These are phyloP conservation scores for Hybos culiciformis DNA, from an alignment of 2,888 invertebrate genomes.

Conservation along the genomic window DNA sequence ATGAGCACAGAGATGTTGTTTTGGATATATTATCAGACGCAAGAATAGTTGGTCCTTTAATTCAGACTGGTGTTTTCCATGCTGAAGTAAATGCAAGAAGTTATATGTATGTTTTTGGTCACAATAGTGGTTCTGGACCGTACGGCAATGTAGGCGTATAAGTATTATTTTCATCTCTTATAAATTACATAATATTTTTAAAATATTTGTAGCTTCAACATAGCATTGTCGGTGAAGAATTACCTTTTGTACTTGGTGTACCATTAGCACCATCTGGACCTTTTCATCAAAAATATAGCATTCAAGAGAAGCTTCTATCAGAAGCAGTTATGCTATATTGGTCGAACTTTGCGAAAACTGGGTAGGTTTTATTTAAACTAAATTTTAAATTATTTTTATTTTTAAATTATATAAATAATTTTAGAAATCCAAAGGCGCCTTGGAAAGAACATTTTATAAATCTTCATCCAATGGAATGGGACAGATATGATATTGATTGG, in stretches of 20 bases:
- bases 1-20: slow-evolving; percentile 61
- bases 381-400: background rate
- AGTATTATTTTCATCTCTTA: background rate
- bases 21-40: slow-evolving; percentile 83
- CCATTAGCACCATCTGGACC: slow-evolving; percentile 63
- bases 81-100: slow-evolving; percentile 60
- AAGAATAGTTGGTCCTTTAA: slow-evolving; percentile 66
- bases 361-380: slow-evolving; percentile 43
- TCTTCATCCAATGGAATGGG: slow-evolving; percentile 51
- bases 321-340: slow-evolving; percentile 80
- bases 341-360: slow-evolving; percentile 81
- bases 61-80: slow-evolving; percentile 63
- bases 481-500: slow-evolving; percentile 63
- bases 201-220: slow-evolving; percentile 44
- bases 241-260: slow-evolving; percentile 76
- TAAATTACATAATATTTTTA: background rate
- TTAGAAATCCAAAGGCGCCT: slow-evolving; percentile 65
- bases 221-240: slow-evolving; percentile 72
- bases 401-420: slow-evolving; percentile 5
- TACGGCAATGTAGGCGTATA: slow-evolving; percentile 54
- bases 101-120: slow-evolving; percentile 80
- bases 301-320: slow-evolving; percentile 63
- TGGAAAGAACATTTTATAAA: slow-evolving; percentile 50
- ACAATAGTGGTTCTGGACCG: slow-evolving; percentile 66
- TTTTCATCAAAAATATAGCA: slow-evolving; percentile 57